phyloP scores from a whole-genome alignment of 2,888 invertebrate genomes.

The Deladenus siricidicola region DNA sequence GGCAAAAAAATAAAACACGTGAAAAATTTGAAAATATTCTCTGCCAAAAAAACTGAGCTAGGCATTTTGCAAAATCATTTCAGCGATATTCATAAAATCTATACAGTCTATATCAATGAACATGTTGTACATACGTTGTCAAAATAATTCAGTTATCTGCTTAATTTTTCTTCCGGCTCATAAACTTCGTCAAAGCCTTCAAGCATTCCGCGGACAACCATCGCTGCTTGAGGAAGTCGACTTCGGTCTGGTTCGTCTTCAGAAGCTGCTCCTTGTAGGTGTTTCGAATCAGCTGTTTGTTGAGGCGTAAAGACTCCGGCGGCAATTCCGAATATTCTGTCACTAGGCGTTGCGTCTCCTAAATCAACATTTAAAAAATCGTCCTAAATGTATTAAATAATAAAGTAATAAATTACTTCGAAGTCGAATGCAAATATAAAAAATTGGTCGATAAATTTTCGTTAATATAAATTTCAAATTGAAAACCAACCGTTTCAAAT shows the following conservation, averaged over 20 bases:
- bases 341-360: conserved; percentile 27
- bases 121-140: too few relatives aligned
- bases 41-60: too few relatives aligned
- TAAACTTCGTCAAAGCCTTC: conserved; percentile 61
- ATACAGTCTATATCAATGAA: too few relatives aligned
- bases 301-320: conserved; percentile 61
- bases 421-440: too few relatives aligned
- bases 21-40: too few relatives aligned
- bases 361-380: conserved; percentile 24
- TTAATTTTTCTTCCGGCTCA: conserved; percentile 48
- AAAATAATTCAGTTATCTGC: too few relatives aligned
- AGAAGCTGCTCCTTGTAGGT: conserved; percentile 59
- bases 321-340: conserved; percentile 36
- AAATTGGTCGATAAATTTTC: too few relatives aligned
- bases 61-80: too few relatives aligned
- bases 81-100: too few relatives aligned
- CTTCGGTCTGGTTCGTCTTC: conserved; percentile 60
- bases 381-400: conserved; percentile 61
- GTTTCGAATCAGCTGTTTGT: conserved; percentile 67
- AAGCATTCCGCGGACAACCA: conserved; percentile 65
- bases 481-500: too few relatives aligned
- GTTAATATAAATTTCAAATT: too few relatives aligned
- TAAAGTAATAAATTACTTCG: conserved; percentile 54
- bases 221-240: conserved; percentile 62
- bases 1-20: too few relatives aligned